Evolutionary conservation across 1,140 invertebrate genomes (phyloP).

Genomic region (Thereuonema tuberculata): DNA sequence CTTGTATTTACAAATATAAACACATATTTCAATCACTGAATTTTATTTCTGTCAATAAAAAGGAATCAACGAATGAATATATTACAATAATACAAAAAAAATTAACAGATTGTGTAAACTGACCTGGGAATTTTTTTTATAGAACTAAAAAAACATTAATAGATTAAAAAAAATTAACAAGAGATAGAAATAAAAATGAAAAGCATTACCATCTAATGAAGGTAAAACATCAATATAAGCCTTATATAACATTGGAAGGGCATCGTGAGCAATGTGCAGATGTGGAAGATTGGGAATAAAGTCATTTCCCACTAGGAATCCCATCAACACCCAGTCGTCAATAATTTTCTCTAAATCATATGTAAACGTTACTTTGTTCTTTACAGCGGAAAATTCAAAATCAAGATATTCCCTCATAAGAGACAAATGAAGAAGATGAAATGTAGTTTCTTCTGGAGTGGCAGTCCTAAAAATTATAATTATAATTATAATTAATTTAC

Average conservation of each 20-base stretch:
- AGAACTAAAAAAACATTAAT: not conserved
- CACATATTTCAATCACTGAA: not conserved
- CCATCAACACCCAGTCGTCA: constrained; percentile 75
- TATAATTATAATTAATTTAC: not conserved
- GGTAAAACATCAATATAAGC: constrained; percentile 79
- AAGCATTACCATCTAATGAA: constrained; percentile 56
- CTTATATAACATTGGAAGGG: constrained; percentile 68
- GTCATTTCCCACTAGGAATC: constrained; percentile 92
- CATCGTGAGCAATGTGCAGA: constrained; percentile 81
- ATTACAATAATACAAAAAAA: not conserved
- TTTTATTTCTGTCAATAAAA: not conserved
- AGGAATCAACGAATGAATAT: constrained; percentile 10
- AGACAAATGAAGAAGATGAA: constrained; percentile 82
- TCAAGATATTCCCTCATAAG: constrained; percentile 84
- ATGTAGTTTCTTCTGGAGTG: constrained; percentile 76
- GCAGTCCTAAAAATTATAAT: constrained; percentile 22
- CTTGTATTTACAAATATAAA: not conserved
- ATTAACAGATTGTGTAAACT: not conserved
- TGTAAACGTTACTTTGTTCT: constrained; percentile 46
- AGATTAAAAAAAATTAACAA: not conserved
- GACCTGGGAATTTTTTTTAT: not conserved
- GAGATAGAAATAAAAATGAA: not conserved
- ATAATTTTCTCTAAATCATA: constrained; percentile 70
- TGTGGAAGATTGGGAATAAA: constrained; percentile 91
- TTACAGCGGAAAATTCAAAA: constrained; percentile 70